These are phyloP conservation scores for Coleophora flavipennella DNA, from an alignment of 2,888 invertebrate genomes.

Conservation along the genomic window DNA sequence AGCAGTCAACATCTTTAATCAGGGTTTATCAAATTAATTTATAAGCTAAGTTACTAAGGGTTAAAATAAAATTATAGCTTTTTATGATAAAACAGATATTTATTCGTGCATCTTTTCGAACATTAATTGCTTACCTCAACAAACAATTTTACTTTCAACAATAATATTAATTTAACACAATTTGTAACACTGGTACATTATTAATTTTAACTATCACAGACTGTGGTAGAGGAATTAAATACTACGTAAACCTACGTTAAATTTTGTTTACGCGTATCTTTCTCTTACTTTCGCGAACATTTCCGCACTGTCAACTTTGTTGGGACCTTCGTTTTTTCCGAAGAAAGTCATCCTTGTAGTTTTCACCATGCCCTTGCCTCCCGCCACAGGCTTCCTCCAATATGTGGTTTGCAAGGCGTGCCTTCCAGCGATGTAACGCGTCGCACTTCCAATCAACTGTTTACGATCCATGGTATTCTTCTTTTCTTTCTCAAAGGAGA, in stretches of 20 bases:
- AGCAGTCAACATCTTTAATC: no score
- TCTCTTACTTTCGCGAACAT: constrained; percentile 60
- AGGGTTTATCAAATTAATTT: no score
- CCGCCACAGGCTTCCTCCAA: constrained; percentile 75
- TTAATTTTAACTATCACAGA: constrained; percentile 17
- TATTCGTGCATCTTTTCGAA: no score
- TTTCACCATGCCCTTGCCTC: constrained; percentile 64
- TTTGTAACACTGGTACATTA: no score
- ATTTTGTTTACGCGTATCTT: constrained; percentile 35
- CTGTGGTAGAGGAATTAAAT: neutral
- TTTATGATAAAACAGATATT: no score
- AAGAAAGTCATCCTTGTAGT: constrained; percentile 73
- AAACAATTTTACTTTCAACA: no score
- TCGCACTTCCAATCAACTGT: constrained; percentile 77
- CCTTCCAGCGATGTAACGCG: constrained; percentile 80
- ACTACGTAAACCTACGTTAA: no score
- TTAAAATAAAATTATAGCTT: no score
- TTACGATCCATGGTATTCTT: neutral
- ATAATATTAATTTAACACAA: no score
- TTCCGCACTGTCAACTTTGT: constrained; percentile 58
- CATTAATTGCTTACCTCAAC: no score
- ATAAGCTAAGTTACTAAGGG: no score
- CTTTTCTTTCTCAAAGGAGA: no score
- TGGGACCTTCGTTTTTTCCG: constrained; percentile 61
- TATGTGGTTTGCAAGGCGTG: constrained; percentile 84